These are phyloP conservation scores for Hippocampus abdominalis DNA, from an alignment of 2,113 vertebrate species.

Conservation along the genomic window DNA sequence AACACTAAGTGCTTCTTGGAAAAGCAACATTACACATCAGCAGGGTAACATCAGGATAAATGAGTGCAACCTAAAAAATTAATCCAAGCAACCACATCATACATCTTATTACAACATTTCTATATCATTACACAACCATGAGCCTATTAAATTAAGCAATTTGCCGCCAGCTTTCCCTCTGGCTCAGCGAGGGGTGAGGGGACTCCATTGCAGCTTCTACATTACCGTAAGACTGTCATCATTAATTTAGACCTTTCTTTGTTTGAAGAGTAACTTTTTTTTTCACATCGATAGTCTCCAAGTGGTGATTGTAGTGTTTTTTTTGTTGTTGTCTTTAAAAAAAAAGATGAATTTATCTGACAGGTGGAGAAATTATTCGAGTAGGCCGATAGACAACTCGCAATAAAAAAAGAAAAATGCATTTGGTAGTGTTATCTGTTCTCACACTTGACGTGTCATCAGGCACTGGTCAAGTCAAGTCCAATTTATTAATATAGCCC, in stretches of 20 bases:
- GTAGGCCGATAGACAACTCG: background rate
- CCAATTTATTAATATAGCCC: too few relatives aligned
- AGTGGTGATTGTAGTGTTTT: background rate
- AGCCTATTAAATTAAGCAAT: conserved; percentile 14
- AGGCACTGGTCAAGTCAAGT: too few relatives aligned
- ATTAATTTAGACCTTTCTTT: background rate
- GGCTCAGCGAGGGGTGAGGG: background rate
- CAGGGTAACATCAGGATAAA: background rate
- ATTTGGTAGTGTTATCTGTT: too few relatives aligned
- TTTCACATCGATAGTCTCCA: background rate
- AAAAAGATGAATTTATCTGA: background rate
- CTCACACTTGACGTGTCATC: too few relatives aligned
- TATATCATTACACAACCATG: conserved; percentile 9
- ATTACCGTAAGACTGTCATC: conserved; percentile 3
- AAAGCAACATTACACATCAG: conserved; percentile 1
- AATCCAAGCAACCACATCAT: background rate
- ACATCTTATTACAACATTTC: conserved; percentile 4
- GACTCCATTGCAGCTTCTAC: background rate
- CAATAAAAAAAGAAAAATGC: background rate
- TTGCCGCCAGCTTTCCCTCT: conserved; percentile 8
- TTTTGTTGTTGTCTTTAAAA: background rate
- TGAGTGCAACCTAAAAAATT: background rate
- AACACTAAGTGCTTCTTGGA: background rate
- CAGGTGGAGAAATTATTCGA: background rate
- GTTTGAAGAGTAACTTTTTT: background rate